Evolutionary conservation across 2,888 invertebrate species (phyloP).

Genomic region (Leucozona laternaria): DNA sequence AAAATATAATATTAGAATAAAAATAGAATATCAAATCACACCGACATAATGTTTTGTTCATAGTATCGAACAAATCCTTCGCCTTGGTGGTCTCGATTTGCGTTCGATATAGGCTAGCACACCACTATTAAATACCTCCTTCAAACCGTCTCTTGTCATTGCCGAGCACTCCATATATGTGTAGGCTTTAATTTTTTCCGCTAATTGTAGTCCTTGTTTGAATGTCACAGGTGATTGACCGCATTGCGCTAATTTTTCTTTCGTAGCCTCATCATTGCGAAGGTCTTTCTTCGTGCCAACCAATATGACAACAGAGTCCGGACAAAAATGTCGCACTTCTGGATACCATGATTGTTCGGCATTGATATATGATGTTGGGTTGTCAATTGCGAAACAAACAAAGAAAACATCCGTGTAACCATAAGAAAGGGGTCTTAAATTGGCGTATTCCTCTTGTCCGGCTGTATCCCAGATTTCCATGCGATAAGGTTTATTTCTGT

Average conservation of each 20-base stretch:
- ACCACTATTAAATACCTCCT: not conserved
- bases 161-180: conserved; percentile 1
- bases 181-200: not conserved
- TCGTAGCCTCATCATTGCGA: conserved; percentile 81
- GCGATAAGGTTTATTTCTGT: conserved; percentile 82
- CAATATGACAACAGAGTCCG: conserved; percentile 81
- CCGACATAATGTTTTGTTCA: conserved; percentile 78
- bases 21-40: too few relatives aligned
- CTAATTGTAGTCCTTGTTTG: conserved; percentile 78
- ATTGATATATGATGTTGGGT: conserved; percentile 82
- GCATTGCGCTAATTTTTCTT: conserved; percentile 81
- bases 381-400: conserved; percentile 82
- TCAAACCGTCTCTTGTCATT: not conserved
- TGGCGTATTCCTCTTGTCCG: conserved; percentile 82
- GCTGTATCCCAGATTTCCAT: conserved; percentile 83
- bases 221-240: conserved; percentile 82
- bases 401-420: conserved; percentile 82
- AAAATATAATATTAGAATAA: too few relatives aligned
- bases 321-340: conserved; percentile 82
- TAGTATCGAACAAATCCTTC: not conserved
- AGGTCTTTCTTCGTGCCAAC: conserved; percentile 82
- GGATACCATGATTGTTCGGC: conserved; percentile 83
- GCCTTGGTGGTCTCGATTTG: not conserved
- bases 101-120: not conserved
- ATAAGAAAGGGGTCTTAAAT: conserved; percentile 81